Evolutionary conservation across 2,888 invertebrate genomes (phyloP).

Genomic region (Limnephilus marmoratus): DNA sequence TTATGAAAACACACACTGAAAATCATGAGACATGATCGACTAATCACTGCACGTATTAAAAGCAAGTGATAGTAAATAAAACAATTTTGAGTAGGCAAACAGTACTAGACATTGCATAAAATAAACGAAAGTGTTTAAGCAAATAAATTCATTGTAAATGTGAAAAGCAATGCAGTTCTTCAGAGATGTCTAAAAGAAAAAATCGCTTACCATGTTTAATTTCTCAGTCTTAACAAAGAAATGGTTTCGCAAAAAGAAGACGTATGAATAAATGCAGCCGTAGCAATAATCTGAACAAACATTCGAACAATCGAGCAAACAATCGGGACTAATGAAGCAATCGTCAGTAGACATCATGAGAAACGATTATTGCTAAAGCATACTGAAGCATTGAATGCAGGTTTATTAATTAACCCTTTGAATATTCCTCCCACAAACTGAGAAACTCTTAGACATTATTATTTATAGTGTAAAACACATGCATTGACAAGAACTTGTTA

Average conservation of each 20-base stretch:
- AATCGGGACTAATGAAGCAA: neutral
- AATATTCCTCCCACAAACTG: neutral
- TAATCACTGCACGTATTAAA: neutral
- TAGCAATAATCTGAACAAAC: neutral
- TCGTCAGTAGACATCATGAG: neutral
- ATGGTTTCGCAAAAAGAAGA: neutral
- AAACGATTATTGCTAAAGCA: neutral
- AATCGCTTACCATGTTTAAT: neutral
- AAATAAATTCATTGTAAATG: neutral
- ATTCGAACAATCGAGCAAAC: neutral
- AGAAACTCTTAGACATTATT: neutral
- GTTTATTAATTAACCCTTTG: neutral
- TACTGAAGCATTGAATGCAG: neutral
- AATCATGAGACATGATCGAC: too few relatives aligned
- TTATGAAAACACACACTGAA: too few relatives aligned
- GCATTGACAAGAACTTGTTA: neutral
- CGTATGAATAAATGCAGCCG: neutral
- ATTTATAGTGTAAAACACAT: neutral
- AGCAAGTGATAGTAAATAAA: neutral
- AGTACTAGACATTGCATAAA: neutral
- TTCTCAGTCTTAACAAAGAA: neutral
- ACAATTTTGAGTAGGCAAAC: neutral
- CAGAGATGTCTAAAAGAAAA: neutral
- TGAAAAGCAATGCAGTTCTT: neutral
- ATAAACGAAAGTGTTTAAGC: neutral